Evolutionary conservation across 2,888 invertebrate genomes (phyloP).

Genomic region (Folsomia candida): DNA sequence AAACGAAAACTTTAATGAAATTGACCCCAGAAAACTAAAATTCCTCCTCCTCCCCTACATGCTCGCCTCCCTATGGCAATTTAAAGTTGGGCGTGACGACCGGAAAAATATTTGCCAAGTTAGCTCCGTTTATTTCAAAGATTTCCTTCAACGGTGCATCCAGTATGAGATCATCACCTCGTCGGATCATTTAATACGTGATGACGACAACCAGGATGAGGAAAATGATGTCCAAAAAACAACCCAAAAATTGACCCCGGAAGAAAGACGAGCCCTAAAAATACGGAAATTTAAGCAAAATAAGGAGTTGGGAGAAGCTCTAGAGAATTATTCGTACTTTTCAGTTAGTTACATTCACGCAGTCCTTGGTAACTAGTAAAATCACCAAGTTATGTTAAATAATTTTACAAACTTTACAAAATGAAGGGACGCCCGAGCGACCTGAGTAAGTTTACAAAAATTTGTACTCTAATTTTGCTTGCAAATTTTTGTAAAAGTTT

Average conservation of each 20-base stretch:
- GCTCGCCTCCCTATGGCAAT: conserved; percentile 71
- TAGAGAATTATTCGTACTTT: conserved; percentile 53
- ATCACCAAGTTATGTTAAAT: no score
- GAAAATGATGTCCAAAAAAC: conserved; percentile 51
- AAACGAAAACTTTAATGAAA: conserved; percentile 82
- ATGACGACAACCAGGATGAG: conserved; percentile 54
- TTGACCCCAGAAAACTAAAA: conserved; percentile 77
- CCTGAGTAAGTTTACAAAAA: no score
- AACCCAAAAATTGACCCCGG: conserved; percentile 51
- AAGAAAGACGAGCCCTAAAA: conserved; percentile 68
- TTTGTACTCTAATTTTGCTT: no score
- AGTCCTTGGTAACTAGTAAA: no score
- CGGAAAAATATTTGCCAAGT: conserved; percentile 69
- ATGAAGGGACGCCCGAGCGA: no score
- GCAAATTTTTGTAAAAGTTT: no score
- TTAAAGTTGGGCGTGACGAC: conserved; percentile 62
- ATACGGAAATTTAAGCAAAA: conserved; percentile 72
- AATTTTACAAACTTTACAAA: no score
- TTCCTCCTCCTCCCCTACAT: conserved; percentile 81
- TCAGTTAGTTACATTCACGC: neutral
- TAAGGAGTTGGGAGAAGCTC: conserved; percentile 72
- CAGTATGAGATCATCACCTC: conserved; percentile 66
- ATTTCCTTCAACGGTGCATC: conserved; percentile 77
- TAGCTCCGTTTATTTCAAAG: conserved; percentile 82
- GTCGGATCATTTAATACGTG: conserved; percentile 56